phyloP scores from a whole-genome alignment of 1,140 invertebrate species.

The Drosophila obscura region DNA sequence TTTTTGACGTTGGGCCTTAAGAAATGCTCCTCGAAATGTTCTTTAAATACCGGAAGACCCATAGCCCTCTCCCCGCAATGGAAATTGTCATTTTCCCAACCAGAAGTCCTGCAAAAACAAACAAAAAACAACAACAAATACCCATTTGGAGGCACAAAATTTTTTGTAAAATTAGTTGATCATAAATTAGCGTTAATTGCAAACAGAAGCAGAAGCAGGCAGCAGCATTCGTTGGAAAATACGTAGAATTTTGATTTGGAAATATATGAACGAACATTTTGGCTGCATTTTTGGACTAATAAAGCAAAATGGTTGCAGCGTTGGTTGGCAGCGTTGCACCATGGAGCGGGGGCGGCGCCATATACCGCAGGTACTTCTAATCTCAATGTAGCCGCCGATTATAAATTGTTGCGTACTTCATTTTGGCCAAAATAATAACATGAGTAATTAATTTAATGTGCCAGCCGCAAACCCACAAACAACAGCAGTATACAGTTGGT shows the following conservation, averaged over 20 bases:
- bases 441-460: constrained; percentile 83
- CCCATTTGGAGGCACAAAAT: constrained; percentile 29
- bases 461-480: constrained; percentile 65
- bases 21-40: too few species aligned
- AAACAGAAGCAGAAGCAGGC: constrained; percentile 34
- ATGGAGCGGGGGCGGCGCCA: too few species aligned
- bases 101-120: background rate
- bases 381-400: constrained; percentile 77
- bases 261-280: constrained; percentile 39
- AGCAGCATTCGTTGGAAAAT: too few species aligned
- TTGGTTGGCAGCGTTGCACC: too few species aligned
- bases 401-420: constrained; percentile 83
- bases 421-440: constrained; percentile 82
- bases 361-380: constrained; percentile 76
- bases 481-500: background rate
- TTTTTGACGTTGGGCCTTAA: too few species aligned
- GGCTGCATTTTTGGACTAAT: constrained; percentile 64
- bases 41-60: too few species aligned
- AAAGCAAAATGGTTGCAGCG: constrained; percentile 68
- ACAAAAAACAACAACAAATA: background rate
- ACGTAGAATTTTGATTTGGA: constrained; percentile 70
- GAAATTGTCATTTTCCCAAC: background rate
- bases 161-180: constrained; percentile 60
- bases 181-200: constrained; percentile 75
- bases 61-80: background rate